These are phyloP conservation scores for Toxostoma redivivum DNA, from an alignment of 2,113 vertebrate genomes.

Conservation along the genomic window DNA sequence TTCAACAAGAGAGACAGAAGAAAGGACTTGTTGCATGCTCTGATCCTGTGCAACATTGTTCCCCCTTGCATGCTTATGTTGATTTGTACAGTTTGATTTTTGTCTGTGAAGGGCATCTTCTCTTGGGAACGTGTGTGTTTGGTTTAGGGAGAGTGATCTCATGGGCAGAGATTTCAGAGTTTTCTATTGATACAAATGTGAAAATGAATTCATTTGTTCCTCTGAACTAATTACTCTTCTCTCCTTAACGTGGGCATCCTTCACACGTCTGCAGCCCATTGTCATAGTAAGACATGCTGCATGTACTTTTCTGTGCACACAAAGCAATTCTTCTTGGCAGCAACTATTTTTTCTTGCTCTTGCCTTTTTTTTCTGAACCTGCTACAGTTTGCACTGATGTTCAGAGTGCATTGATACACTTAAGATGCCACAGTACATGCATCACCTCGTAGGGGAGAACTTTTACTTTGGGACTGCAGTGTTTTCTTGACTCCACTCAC, in stretches of 20 bases:
- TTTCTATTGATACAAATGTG: not conserved
- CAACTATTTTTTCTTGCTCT: not conserved
- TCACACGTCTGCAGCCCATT: not conserved
- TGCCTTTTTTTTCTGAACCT: not conserved
- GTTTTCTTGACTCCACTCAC: not conserved
- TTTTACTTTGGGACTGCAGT: not conserved
- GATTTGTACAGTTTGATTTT: not conserved
- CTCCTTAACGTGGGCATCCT: not conserved
- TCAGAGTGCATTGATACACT: not conserved
- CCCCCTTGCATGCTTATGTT: not conserved
- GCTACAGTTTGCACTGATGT: not conserved
- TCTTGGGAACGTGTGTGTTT: not conserved
- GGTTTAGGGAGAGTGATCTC: not conserved
- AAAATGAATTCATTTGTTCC: not conserved
- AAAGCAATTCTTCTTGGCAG: not conserved
- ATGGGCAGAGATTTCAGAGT: not conserved
- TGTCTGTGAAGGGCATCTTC: conserved; percentile 12
- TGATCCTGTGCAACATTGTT: not conserved
- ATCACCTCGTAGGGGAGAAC: not conserved
- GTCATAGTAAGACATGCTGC: not conserved
- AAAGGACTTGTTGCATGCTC: not conserved
- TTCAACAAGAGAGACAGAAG: not conserved
- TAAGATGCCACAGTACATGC: not conserved
- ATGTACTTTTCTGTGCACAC: not conserved
- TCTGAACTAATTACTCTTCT: not conserved